Evolutionary conservation across 2,797 vertebrate species (phyloP).

Genomic region (Microctenopoma steveboyesi): DNA sequence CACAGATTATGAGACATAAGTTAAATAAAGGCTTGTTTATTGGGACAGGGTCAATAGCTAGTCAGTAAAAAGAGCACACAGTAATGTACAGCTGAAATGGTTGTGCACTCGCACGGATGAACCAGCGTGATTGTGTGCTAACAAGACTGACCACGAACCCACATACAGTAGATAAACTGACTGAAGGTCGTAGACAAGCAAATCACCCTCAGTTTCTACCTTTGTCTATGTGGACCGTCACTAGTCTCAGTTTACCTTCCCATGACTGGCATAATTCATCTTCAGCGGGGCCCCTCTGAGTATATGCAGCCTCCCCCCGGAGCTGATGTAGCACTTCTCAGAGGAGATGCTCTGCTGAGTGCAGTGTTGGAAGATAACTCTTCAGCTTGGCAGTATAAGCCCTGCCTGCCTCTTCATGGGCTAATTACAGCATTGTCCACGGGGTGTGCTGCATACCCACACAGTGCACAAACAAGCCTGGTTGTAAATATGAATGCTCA

Average conservation of each 20-base stretch:
- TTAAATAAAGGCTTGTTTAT: slow-evolving; percentile 61
- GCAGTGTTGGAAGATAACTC: slow-evolving; percentile 49
- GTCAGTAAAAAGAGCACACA: slow-evolving; percentile 50
- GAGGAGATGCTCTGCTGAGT: slow-evolving; percentile 55
- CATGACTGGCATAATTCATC: slow-evolving; percentile 69
- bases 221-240: slow-evolving; percentile 53
- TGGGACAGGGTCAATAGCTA: slow-evolving; percentile 38
- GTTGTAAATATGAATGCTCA: slow-evolving; percentile 1
- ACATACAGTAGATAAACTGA: slow-evolving; percentile 6
- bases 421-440: slow-evolving; percentile 51
- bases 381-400: slow-evolving; percentile 33
- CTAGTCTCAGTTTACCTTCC: slow-evolving; percentile 72
- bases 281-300: slow-evolving; percentile 33
- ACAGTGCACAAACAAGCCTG: neutral
- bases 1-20: slow-evolving; percentile 22
- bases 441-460: slow-evolving; percentile 8
- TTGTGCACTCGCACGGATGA: slow-evolving; percentile 23
- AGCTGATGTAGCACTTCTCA: slow-evolving; percentile 72
- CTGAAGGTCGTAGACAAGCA: slow-evolving; percentile 15
- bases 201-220: slow-evolving; percentile 15
- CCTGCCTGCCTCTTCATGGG: slow-evolving; percentile 50
- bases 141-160: neutral
- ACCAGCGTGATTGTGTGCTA: neutral
- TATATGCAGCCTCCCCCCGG: slow-evolving; percentile 42
- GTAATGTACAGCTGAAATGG: slow-evolving; percentile 24